These are phyloP conservation scores for Tinamus major DNA, from an alignment of 2,797 vertebrate genomes.

Conservation along the genomic window DNA sequence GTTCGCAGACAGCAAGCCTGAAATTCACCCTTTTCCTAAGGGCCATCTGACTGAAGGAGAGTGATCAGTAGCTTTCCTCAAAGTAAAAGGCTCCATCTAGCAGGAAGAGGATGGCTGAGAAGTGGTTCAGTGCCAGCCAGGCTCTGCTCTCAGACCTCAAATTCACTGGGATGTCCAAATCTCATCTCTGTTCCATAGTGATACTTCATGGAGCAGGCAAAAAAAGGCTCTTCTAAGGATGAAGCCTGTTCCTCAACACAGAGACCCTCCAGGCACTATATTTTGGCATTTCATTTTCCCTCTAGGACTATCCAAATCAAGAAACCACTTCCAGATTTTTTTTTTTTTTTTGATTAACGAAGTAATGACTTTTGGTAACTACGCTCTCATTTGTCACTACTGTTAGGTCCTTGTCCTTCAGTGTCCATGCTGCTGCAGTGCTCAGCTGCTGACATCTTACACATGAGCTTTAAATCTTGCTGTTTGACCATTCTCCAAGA, in stretches of 20 bases:
- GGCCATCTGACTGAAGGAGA: background rate
- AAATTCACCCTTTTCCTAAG: background rate
- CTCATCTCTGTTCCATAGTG: background rate
- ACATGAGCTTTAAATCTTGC: fast-evolving
- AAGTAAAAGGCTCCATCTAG: background rate
- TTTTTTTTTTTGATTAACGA: background rate
- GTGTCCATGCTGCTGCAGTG: background rate
- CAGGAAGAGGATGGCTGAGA: background rate
- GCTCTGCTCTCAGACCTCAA: background rate
- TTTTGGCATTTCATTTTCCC: background rate
- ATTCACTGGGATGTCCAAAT: background rate
- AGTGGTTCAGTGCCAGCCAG: background rate
- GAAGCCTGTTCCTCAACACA: background rate
- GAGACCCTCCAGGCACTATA: background rate
- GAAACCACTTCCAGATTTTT: background rate
- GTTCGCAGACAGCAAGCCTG: background rate
- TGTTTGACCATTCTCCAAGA: background rate
- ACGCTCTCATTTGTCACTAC: background rate
- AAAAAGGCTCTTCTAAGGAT: background rate
- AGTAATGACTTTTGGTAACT: background rate
- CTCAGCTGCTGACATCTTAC: background rate
- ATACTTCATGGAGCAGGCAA: background rate
- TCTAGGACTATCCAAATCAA: background rate
- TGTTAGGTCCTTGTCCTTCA: background rate
- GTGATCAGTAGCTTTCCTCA: background rate